Evolutionary conservation across 2,113 vertebrate species (phyloP).

Genomic region (Epinephelus fuscoguttatus): DNA sequence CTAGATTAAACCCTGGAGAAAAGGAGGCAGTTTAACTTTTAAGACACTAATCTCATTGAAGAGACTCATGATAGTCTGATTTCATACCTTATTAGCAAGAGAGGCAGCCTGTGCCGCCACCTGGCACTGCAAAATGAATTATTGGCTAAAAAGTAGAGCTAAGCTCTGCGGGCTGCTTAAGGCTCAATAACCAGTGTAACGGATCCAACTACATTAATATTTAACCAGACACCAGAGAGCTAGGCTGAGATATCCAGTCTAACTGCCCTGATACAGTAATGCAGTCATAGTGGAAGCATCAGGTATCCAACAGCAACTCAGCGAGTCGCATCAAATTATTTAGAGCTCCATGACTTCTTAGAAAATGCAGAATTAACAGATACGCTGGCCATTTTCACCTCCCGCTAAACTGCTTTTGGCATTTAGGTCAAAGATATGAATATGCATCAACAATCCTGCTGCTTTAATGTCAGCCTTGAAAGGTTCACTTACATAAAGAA

Average conservation of each 20-base stretch:
- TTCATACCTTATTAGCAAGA: conserved; percentile 64
- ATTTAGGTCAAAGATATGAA: conserved; percentile 52
- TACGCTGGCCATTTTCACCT: conserved; percentile 10
- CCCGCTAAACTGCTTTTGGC: conserved; percentile 17
- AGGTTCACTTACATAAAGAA: conserved; percentile 27
- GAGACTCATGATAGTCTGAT: conserved; percentile 47
- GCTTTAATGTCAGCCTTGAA: conserved; percentile 32
- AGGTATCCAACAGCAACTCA: conserved; percentile 67
- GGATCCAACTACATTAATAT: conserved; percentile 82
- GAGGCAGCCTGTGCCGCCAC: conserved; percentile 47
- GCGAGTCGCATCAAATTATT: conserved; percentile 55
- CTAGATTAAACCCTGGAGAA: conserved; percentile 47
- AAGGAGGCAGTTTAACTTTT: conserved; percentile 25
- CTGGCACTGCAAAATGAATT: conserved; percentile 57
- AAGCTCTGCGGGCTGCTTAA: conserved; percentile 58
- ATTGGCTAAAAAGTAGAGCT: conserved; percentile 64
- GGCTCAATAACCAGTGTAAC: conserved; percentile 77
- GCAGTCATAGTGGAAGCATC: conserved; percentile 66
- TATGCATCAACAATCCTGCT: conserved; percentile 30
- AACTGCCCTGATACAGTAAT: conserved; percentile 63
- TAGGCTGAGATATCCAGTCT: conserved; percentile 74
- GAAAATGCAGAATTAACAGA: conserved; percentile 34
- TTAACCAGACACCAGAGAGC: conserved; percentile 81
- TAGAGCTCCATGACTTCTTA: conserved; percentile 42
- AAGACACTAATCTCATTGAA: conserved; percentile 31